These are phyloP conservation scores for Platanista minor DNA, from an alignment of 2,113 vertebrate genomes.

Conservation along the genomic window DNA sequence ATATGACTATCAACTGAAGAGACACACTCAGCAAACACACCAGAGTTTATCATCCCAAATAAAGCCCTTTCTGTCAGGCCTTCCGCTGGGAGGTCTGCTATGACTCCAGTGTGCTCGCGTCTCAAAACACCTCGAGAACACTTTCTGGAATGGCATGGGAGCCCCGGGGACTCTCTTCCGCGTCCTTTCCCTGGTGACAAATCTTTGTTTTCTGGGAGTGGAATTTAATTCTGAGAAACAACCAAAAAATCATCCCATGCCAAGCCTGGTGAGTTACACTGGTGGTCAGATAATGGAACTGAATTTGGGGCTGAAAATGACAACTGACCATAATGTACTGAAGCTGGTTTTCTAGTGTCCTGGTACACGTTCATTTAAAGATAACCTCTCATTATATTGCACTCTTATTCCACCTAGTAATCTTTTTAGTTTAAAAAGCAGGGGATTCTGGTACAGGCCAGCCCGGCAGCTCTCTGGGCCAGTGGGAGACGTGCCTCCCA, in stretches of 20 bases:
- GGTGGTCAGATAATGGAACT: background rate
- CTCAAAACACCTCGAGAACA: background rate
- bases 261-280: background rate
- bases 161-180: background rate
- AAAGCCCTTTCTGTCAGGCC: background rate
- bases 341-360: background rate
- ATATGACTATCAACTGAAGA: background rate
- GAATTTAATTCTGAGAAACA: slow-evolving; percentile 30
- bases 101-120: background rate
- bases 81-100: background rate
- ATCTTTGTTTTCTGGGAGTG: background rate
- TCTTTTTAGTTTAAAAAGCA: background rate
- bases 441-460: background rate
- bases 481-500: fast-evolving
- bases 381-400: background rate
- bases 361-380: background rate
- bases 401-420: background rate
- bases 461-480: background rate
- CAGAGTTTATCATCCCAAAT: background rate
- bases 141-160: background rate
- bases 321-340: background rate
- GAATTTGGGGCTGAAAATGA: background rate
- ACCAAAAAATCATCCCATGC: background rate
- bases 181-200: background rate
- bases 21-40: background rate